Percentiles rank a stretch among this genome's conserved stretches.
Conservation (phyloP, 2,113 vertebrate species). For the Neodon shergylaensis region DNA sequence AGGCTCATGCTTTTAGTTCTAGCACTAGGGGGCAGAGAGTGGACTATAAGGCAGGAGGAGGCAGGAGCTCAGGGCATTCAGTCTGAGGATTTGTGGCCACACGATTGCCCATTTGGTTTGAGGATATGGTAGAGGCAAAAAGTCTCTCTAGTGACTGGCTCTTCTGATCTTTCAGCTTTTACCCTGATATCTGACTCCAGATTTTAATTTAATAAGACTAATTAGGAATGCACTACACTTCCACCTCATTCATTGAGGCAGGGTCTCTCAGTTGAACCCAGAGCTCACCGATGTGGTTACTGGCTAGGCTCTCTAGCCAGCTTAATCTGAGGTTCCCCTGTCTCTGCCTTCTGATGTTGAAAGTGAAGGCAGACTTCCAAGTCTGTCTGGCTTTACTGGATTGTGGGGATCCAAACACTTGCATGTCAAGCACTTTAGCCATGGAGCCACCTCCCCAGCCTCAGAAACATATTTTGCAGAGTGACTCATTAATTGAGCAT, state of each 20-base stretch:
- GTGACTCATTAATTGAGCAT: slow-evolving; percentile 55
- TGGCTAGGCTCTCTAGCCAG: not conserved
- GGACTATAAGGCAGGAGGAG: too few species aligned
- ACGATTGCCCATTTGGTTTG: too few species aligned
- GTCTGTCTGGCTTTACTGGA: not conserved
- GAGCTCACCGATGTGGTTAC: not conserved
- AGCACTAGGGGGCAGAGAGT: too few species aligned
- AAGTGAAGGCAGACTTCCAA: not conserved
- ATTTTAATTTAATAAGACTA: too few species aligned
- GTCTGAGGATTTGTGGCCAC: too few species aligned
- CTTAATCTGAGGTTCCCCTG: not conserved
- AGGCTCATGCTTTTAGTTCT: too few species aligned
- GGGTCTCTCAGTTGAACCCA: not conserved
- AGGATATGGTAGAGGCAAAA: too few species aligned
- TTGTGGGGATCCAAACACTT: not conserved
- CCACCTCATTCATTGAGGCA: not conserved
- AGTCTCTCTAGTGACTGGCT: too few species aligned
- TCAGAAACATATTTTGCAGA: accelerated
- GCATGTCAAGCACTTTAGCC: not conserved
- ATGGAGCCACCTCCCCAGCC: not conserved
- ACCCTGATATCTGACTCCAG: too few species aligned
- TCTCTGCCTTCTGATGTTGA: not conserved
- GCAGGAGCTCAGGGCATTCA: too few species aligned
- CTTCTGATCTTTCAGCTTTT: too few species aligned
- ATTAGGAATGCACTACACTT: too few species aligned